A percentile compares a stretch with the other conserved stretches of the same genome.
These are phyloP conservation scores for Phengaris arion DNA, from an alignment of 2,888 invertebrate genomes.

Conservation along the genomic window DNA sequence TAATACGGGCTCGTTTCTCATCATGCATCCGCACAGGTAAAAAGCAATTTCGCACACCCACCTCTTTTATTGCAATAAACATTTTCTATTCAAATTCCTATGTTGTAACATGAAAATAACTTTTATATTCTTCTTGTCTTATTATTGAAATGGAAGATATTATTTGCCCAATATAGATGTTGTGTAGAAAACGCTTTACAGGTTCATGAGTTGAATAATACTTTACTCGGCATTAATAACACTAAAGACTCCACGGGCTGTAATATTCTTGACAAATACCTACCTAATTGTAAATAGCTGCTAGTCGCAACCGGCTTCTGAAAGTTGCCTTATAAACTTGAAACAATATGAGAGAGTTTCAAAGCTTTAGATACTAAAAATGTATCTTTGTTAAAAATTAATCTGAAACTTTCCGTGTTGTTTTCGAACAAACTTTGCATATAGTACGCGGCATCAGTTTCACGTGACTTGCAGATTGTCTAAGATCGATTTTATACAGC, in stretches of 20 bases:
- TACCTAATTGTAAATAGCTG: neutral
- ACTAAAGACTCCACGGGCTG: too few species aligned
- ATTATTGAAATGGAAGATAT: too few species aligned
- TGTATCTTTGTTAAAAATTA: constrained; percentile 16
- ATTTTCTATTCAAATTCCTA: constrained; percentile 2
- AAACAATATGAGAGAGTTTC: neutral
- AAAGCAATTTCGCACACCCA: neutral
- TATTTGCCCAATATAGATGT: too few species aligned
- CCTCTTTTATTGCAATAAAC: neutral
- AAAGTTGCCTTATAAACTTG: neutral
- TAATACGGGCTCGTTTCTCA: neutral
- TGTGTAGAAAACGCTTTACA: too few species aligned
- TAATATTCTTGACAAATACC: too few species aligned
- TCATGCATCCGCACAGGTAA: neutral
- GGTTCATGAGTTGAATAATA: too few species aligned
- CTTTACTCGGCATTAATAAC: too few species aligned
- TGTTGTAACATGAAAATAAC: neutral
- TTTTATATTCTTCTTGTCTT: neutral
- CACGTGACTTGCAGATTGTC: neutral
- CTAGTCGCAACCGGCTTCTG: neutral
- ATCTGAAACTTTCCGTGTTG: neutral
- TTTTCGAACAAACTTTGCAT: neutral
- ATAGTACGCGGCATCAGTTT: neutral
- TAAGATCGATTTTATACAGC: neutral
- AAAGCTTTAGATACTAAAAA: neutral